Evolutionary conservation across 2,113 vertebrate species (phyloP).

Genomic region (Archilochus colubris): DNA sequence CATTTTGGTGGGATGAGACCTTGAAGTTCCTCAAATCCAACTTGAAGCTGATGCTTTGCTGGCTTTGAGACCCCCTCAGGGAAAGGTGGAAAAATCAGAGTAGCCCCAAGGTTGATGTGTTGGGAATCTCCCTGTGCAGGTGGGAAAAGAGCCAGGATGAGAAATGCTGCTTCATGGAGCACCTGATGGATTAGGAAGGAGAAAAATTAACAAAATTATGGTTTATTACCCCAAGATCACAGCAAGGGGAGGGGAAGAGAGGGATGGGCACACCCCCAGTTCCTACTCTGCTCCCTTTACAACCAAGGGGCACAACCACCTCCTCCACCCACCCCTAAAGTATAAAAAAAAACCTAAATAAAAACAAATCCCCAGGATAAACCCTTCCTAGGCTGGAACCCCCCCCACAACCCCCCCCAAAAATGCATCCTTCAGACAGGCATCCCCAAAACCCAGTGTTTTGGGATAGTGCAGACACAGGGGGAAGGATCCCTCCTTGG

Average conservation of each 20-base stretch:
- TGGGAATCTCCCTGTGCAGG: background rate
- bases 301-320: background rate
- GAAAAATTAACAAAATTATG: background rate
- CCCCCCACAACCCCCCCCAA: background rate
- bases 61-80: accelerated
- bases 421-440: background rate
- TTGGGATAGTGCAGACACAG: background rate
- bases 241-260: background rate
- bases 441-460: accelerated
- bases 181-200: background rate
- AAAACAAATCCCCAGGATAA: background rate
- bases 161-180: background rate
- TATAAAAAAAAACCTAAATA: background rate
- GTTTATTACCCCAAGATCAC: background rate
- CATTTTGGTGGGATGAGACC: too few species aligned
- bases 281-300: background rate
- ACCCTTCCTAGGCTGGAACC: background rate
- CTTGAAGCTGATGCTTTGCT: background rate
- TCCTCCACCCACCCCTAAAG: background rate
- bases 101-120: background rate
- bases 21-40: too few species aligned
- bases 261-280: accelerated
- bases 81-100: background rate
- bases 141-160: background rate
- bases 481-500: background rate